Conservation (phyloP, 2,888 invertebrate genomes). For the Phyto melanocephala region DNA sequence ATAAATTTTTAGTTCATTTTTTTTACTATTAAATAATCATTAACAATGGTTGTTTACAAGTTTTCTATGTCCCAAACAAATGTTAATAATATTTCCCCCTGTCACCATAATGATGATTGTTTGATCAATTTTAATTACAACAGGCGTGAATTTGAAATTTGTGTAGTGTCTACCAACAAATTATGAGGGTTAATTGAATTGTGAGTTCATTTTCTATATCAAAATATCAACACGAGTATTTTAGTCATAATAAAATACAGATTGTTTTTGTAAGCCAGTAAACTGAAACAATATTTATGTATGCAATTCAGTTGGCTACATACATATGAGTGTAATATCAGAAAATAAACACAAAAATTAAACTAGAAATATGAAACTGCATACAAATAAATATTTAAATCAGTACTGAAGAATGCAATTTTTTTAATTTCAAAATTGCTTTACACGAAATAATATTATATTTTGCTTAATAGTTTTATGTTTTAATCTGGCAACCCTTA, state of each 20-base stretch:
- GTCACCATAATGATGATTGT: background rate
- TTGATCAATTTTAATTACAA: conserved; percentile 40
- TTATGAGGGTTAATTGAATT: conserved; percentile 61
- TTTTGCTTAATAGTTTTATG: no score
- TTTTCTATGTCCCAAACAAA: no score
- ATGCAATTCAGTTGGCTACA: background rate
- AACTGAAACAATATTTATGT: background rate
- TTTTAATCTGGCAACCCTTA: no score
- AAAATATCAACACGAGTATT: background rate
- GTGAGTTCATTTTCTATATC: conserved; percentile 29
- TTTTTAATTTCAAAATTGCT: no score
- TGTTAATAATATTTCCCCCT: background rate
- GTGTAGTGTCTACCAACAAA: conserved; percentile 37
- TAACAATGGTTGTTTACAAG: no score
- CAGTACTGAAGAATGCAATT: no score
- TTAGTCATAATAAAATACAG: conserved; percentile 20
- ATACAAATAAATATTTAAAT: no score
- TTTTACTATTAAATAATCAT: no score
- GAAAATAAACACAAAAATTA: background rate
- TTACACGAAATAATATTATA: no score
- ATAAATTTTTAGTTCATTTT: no score
- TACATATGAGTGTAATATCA: no score
- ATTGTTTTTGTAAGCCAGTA: background rate
- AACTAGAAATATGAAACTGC: background rate
- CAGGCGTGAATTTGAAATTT: conserved; percentile 52